phyloP scores from a whole-genome alignment of 2,888 invertebrate genomes.

The Calameuta idolon region DNA sequence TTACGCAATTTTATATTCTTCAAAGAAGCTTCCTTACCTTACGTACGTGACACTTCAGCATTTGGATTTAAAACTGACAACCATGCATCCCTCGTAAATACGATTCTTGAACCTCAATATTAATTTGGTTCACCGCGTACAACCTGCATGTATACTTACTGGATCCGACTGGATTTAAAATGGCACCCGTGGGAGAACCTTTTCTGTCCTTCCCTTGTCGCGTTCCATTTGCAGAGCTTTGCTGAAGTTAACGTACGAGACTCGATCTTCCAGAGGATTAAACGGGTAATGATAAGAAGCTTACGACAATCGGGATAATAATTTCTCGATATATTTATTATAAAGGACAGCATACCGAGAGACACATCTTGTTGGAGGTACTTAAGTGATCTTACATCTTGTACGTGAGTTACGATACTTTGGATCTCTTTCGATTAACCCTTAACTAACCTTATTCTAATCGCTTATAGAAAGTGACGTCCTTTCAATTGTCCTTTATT shows the following conservation, averaged over 20 bases:
- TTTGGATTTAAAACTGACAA: no score
- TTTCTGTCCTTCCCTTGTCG: no score
- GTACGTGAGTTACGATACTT: constrained; percentile 36
- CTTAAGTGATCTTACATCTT: constrained; percentile 46
- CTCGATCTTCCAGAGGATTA: no score
- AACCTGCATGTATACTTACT: no score
- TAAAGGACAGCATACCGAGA: constrained; percentile 53
- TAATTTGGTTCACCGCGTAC: no score
- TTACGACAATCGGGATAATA: neutral
- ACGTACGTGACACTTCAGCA: neutral
- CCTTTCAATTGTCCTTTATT: neutral
- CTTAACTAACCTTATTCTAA: neutral
- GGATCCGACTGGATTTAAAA: no score
- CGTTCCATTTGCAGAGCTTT: no score
- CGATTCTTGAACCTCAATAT: no score
- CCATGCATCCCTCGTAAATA: no score
- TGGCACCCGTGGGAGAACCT: no score
- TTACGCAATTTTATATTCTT: neutral
- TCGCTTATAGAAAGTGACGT: neutral
- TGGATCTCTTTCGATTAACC: neutral
- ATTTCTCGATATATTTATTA: constrained; percentile 44
- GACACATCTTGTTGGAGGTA: constrained; percentile 44
- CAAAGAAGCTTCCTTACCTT: neutral
- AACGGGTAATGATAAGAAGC: neutral
- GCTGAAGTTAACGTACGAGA: no score